A percentile compares a stretch with the other conserved stretches of the same genome.
Evolutionary conservation across 2,888 invertebrate genomes (phyloP).

Genomic region (Hirtodrosophila trivittata): DNA sequence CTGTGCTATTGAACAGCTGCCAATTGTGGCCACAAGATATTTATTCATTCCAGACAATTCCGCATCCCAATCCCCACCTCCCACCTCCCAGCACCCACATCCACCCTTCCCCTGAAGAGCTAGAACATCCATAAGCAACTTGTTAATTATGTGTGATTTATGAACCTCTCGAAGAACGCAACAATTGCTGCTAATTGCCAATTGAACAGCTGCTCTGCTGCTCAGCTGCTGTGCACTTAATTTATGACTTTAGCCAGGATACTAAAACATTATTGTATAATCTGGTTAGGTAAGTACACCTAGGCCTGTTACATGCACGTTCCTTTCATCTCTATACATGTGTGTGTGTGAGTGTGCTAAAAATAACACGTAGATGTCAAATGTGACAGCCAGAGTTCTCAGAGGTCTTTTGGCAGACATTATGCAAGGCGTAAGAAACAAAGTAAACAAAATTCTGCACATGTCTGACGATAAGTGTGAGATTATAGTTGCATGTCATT

Average conservation of each 20-base stretch:
- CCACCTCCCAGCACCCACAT: neutral
- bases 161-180: conserved; percentile 18
- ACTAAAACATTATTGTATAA: conserved; percentile 11
- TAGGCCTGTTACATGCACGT: neutral
- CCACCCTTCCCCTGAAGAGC: too few species aligned
- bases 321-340: neutral
- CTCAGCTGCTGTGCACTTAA: conserved; percentile 17
- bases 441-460: conserved; percentile 1
- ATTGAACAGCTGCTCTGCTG: conserved; percentile 25
- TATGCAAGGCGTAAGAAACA: conserved; percentile 30
- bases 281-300: conserved; percentile 9
- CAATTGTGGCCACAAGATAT: conserved; percentile 62
- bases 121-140: conserved; percentile 18
- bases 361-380: conserved; percentile 46
- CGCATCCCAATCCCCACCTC: neutral
- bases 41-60: conserved; percentile 52
- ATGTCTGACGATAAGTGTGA: conserved; percentile 4
- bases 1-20: conserved; percentile 75
- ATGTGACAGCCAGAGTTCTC: conserved; percentile 32
- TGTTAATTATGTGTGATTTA: conserved; percentile 63
- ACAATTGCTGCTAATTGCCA: conserved; percentile 50
- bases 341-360: conserved; percentile 17
- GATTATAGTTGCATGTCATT: neutral
- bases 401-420: conserved; percentile 16
- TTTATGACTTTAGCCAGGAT: conserved; percentile 28